Evolutionary conservation across 2,113 vertebrate genomes (phyloP), one percentile per base, ranked within the genome.

Genomic region (Chauna torquata): DNA sequence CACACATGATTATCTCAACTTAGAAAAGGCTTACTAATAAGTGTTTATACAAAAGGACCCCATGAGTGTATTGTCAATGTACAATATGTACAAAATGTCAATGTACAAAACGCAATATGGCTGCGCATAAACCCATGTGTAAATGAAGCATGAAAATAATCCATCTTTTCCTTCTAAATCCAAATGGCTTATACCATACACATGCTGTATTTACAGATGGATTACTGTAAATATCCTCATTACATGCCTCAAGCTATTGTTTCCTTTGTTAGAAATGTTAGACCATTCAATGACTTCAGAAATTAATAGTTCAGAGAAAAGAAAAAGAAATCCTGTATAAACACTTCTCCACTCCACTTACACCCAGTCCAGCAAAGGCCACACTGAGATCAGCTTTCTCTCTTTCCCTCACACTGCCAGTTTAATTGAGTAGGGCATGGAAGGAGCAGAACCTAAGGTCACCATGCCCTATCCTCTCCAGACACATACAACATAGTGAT

Each of bases 241-340:
- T 86, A 82, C 42, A 38, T 44, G 34, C 62, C 38, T 88, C 64
- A 42, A 90, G 32, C 59, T 88, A 71, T 71, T 90, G 64, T 91
- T 71, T 84, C 57, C 24, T 86, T 92, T 82, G 18, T 68, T 82
- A 79, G 50, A 91, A 87, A 87, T 22, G 5, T 83, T 81, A 86
- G 93, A 92, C 71, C 90, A 93, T 74, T 34, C 40, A 70, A 10
- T 54, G 50, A 54, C 6, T 74, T 69, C 76, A 70, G 42, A 93
- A 95, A 88, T 94, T 16, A 88, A 68, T 93, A 83, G 90, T 82
- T 86, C 50, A 94, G 55, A 75, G 38, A 86, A 91, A 4, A 28
- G 27, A 34, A 82, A 47, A 85, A 44, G 1, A 59, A 59, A 52
- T 38, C 11, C 45, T 47, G 70, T 24, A 58, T 65, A 88, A 80